Conservation (phyloP, 2,888 invertebrate genomes). For the Alitta virens region DNA sequence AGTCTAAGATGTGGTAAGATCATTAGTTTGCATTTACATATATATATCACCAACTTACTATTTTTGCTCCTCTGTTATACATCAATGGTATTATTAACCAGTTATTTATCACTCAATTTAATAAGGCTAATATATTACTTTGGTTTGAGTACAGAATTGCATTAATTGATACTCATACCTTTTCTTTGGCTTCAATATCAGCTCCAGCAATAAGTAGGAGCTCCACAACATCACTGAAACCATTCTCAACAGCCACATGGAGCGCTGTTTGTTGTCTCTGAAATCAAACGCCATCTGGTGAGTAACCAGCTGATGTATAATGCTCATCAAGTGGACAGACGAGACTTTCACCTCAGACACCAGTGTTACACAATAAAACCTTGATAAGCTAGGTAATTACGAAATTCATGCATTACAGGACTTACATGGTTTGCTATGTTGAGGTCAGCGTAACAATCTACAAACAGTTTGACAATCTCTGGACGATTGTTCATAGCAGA, state of each 20-base stretch:
- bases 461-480: constrained; percentile 88
- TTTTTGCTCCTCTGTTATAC: no score
- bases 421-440: constrained; percentile 73
- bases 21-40: background rate
- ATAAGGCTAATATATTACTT: no score
- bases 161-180: constrained; percentile 61
- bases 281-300: background rate
- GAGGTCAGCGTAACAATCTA: constrained; percentile 79
- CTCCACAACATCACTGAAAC: constrained; percentile 68
- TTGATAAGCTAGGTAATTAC: no score
- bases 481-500: constrained; percentile 98
- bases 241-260: constrained; percentile 74
- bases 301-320: no score
- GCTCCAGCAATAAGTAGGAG: constrained; percentile 60
- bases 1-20: constrained; percentile 57
- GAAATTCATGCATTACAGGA: no score
- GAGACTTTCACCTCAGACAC: no score
- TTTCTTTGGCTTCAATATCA: constrained; percentile 56
- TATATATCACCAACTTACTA: no score
- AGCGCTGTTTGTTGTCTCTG: constrained; percentile 71
- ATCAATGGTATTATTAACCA: background rate
- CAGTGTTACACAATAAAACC: no score
- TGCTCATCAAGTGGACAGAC: no score
- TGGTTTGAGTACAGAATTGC: background rate
- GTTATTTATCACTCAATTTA: no score